Evolutionary conservation across 2,888 invertebrate genomes (phyloP), one percentile per base, ranked within the genome.

Genomic region (Euspilapteryx auroguttella): DNA sequence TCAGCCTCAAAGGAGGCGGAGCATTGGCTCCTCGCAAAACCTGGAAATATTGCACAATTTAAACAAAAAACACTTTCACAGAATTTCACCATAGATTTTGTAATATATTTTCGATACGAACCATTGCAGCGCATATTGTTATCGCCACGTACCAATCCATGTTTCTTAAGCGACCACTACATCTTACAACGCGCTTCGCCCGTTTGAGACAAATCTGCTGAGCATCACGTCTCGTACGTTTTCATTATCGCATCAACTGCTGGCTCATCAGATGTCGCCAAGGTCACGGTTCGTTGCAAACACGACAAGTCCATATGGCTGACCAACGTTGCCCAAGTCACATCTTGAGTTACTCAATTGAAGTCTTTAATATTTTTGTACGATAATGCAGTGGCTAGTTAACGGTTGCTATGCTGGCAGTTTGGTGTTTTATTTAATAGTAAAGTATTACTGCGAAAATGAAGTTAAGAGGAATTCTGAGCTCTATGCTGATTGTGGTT

Each of bases 391-490:
- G 40, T 69, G 64, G 62, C 24, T 66, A 21, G 40, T 49, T 27
- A 51, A 47, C 27, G 43, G 55, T 37, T 63, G 55, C 31, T 69
- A 62, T 45, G 65, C 55, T 8, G 52, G 57, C 15, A 54, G 53
- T 32, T 28, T 71, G 30, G 46, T 73, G 33, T 32, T 68, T 27
- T 68, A 56, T 32, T 37, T 69, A n/a, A 30, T 49, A 15, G 46
- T 50, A 4, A 65, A 47, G 40, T 44, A 42, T 25, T 66, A 66
- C 36, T 71, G 47, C 41, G 54, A 68, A 36, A 52, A 75, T 75
- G 73, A 65, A 55, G 38, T 49, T 55, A 54, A 45, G 37, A 50
- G 49, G 33, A 34, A 38, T 35, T 31, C 34, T 59, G 28, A 21
- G 47, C 27, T 46, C 47, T 42, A 32, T 47, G 21, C 21, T 45